Conservation (phyloP, 2,888 invertebrate species). For the Euclidia mi region DNA sequence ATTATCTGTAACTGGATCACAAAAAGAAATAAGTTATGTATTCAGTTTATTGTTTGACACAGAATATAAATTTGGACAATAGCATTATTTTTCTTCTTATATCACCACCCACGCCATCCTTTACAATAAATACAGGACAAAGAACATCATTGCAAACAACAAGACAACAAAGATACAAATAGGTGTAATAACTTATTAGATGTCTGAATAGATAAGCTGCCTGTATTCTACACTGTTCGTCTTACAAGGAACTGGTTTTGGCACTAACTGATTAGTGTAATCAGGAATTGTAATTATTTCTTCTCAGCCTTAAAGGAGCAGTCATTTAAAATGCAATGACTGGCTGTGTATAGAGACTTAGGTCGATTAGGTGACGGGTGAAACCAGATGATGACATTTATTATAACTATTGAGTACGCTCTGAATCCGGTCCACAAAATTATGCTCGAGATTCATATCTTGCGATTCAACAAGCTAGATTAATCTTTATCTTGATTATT, state of each 20-base stretch:
- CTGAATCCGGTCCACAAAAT: slow-evolving; percentile 1
- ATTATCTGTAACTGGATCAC: no score
- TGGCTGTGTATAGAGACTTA: background rate
- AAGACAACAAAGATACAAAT: background rate
- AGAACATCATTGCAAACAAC: no score
- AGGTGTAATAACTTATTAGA: background rate
- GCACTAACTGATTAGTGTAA: background rate
- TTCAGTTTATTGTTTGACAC: no score
- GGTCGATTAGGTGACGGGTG: background rate
- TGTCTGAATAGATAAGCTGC: background rate
- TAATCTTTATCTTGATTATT: background rate
- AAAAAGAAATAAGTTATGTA: no score
- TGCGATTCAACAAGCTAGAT: background rate
- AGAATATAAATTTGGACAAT: no score
- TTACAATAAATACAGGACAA: no score
- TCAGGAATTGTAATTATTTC: background rate
- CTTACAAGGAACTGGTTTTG: background rate
- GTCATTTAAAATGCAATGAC: background rate
- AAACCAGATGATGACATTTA: slow-evolving; percentile 1
- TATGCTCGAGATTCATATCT: background rate
- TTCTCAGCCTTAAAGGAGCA: background rate
- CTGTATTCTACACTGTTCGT: background rate
- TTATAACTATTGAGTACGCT: background rate
- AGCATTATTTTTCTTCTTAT: no score
- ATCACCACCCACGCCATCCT: no score